Evolutionary conservation across 2,888 invertebrate species (phyloP).

Genomic region (Vanessa cardui): DNA sequence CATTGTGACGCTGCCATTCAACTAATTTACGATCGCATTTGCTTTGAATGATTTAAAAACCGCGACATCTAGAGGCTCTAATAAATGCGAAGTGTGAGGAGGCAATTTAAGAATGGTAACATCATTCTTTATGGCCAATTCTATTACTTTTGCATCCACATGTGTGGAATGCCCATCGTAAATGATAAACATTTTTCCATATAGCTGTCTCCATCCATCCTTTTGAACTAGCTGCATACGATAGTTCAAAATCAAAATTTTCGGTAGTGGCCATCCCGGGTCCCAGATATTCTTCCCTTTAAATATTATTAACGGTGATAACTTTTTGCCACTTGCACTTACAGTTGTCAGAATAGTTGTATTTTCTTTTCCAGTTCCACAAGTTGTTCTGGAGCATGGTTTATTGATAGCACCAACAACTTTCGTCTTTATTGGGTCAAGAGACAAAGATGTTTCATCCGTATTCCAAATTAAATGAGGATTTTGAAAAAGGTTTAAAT

Average conservation of each 20-base stretch:
- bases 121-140: conserved; percentile 14
- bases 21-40: conserved; percentile 43
- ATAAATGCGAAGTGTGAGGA: conserved; percentile 47
- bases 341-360: conserved; percentile 41
- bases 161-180: conserved; percentile 52
- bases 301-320: conserved; percentile 40
- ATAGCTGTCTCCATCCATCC: conserved; percentile 53
- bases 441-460: conserved; percentile 35
- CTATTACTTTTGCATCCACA: conserved; percentile 25
- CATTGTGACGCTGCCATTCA: conserved; percentile 42
- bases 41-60: conserved; percentile 46
- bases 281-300: conserved; percentile 27
- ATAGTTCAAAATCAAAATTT: conserved; percentile 46
- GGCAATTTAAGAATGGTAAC: conserved; percentile 48
- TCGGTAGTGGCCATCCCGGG: conserved; percentile 34
- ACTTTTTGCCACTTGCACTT: conserved; percentile 40
- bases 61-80: conserved; percentile 49
- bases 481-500: not conserved
- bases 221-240: conserved; percentile 52
- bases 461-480: conserved; percentile 4
- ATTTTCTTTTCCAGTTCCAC: conserved; percentile 36
- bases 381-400: conserved; percentile 27
- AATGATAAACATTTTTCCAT: conserved; percentile 46
- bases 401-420: conserved; percentile 23
- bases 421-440: conserved; percentile 37